These are phyloP conservation scores for Trachemys scripta DNA, from an alignment of 2,113 vertebrate species.

Conservation along the genomic window DNA sequence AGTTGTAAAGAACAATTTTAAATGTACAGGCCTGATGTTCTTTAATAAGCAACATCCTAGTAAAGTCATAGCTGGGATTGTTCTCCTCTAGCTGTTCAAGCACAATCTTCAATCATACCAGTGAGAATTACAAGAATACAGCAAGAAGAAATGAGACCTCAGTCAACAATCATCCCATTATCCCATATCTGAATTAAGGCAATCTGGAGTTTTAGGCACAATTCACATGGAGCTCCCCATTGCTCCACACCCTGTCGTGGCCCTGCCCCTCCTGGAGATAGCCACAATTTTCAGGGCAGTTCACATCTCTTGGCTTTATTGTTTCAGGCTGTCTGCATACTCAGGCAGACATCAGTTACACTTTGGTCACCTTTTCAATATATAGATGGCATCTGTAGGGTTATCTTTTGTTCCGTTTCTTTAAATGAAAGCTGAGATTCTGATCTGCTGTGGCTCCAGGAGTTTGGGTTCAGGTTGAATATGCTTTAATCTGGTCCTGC, in stretches of 20 bases:
- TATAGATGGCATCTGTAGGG: neutral
- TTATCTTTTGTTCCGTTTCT: neutral
- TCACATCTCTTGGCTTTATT: neutral
- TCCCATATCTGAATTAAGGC: neutral
- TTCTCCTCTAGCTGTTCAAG: rapidly evolving
- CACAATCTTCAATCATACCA: rapidly evolving
- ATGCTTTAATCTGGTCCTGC: neutral
- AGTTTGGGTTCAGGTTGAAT: neutral
- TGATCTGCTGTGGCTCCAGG: neutral
- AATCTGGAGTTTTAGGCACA: neutral
- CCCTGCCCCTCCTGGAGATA: neutral
- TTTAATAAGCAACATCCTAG: neutral
- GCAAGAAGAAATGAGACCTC: rapidly evolving
- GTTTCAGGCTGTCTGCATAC: neutral
- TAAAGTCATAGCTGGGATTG: neutral
- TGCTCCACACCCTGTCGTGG: neutral
- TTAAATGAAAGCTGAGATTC: neutral
- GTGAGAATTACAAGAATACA: neutral
- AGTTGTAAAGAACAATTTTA: neutral
- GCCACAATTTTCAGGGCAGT: neutral
- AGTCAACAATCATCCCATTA: rapidly evolving
- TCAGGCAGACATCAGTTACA: neutral
- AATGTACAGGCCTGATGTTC: neutral
- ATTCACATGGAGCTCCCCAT: rapidly evolving
- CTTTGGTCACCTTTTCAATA: neutral